Base-by-base conservation (phyloP, 2,888 invertebrate genomes). In the Drosophila nr. medialis region DNA sequence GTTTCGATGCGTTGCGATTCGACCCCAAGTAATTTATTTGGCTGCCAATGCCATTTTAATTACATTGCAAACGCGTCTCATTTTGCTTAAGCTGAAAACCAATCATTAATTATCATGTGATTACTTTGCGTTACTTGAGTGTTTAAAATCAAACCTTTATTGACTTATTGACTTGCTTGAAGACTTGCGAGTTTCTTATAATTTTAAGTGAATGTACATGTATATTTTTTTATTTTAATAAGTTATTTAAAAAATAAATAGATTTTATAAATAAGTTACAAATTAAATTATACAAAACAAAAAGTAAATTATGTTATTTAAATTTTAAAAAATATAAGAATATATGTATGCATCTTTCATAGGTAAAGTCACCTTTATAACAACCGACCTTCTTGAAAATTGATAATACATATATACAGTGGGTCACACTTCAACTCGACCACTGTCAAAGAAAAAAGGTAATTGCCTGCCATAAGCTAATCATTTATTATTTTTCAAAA, bases 41-140 rank as follows among this genome's bases (percentile, higher is more conserved):
- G 42, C 61, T 60, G 54, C 21, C 56, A 60, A 40, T 64, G 49
- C 29, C 65, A 78, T 59, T 58, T 66, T 72, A 72, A 77, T 77
- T 77, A 79, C 63, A 72, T 51, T 48, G 59, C 51, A 56, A 65
- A 64, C 64, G 64, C 58, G 55, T 45, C 54, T 64, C 32, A 49
- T 54, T 55, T 60, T 30, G 40, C 21, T 50, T 50, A 50, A 65
- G 48, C 42, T 72, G 56, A 61, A 65, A 72, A 48, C 55, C 27
- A 59, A 73, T 53, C 50, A 72, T 42, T 64, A 53, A 45, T 68
- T 55, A 61, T 50, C 49, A 69, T 64, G 56, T 78, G 58, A 64
- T 77, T 50, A 61, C 56, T 42, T 36, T n/a, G 10, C 40, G 53
- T 40, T 59, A 62, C 61, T 66, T 59, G 21, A 61, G 29, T 11